Conservation (phyloP, 2,797 vertebrate genomes). For the Halcyon badia region DNA sequence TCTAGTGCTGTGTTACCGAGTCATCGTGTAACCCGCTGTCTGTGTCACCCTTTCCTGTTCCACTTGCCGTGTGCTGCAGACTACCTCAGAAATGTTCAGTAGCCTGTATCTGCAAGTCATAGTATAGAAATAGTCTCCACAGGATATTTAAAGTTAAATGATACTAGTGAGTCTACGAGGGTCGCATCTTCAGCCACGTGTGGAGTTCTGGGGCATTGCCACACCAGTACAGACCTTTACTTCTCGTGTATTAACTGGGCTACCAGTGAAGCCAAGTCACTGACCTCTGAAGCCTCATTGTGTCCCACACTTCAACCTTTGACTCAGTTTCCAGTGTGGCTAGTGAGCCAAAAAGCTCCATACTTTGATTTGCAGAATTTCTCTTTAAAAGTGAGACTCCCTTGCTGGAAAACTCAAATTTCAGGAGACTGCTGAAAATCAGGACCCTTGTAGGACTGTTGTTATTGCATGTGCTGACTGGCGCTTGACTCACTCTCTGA, state of each 20-base stretch:
- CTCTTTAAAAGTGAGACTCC: background rate
- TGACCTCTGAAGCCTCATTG: accelerated
- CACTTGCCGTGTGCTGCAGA: background rate
- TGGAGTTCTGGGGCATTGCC: background rate
- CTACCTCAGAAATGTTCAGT: background rate
- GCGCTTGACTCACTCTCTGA: background rate
- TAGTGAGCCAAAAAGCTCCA: background rate
- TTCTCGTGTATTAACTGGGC: accelerated
- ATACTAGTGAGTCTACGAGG: accelerated
- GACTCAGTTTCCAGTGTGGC: background rate
- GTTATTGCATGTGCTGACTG: background rate
- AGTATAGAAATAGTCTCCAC: background rate
- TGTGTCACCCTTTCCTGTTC: background rate
- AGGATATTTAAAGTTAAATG: background rate
- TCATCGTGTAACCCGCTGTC: accelerated
- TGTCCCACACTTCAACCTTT: background rate
- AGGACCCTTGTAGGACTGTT: background rate
- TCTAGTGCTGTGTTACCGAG: accelerated
- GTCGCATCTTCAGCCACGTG: background rate
- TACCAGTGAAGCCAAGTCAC: background rate
- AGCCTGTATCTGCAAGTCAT: background rate
- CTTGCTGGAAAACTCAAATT: background rate
- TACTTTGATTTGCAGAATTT: background rate
- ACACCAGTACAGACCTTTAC: background rate
- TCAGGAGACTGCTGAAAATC: background rate